Percentiles rank a stretch among this genome's conserved stretches.
phyloP scores from a whole-genome alignment of 2,797 vertebrate genomes.

The Erpetoichthys calabaricus region DNA sequence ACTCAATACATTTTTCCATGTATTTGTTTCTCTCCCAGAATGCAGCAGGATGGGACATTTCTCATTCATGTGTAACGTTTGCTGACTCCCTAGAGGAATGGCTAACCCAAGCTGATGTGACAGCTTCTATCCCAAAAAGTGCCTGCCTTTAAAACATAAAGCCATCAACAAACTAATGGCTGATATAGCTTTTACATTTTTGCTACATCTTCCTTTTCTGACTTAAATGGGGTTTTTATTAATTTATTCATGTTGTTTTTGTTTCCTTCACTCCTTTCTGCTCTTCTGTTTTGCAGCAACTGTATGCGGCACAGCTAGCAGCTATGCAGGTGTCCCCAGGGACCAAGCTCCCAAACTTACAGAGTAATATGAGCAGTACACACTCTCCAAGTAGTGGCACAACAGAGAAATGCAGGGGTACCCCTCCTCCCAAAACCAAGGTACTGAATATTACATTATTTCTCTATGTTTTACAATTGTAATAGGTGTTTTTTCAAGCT shows the following conservation, averaged over 20 bases:
- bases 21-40: conserved; percentile 33
- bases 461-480: no score
- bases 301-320: conserved; percentile 93
- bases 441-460: conserved; percentile 39
- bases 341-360: conserved; percentile 79
- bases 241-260: conserved; percentile 45
- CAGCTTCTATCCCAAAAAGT: conserved; percentile 30
- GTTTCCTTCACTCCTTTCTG: conserved; percentile 11
- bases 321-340: conserved; percentile 96
- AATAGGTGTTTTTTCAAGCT: not conserved
- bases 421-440: conserved; percentile 83
- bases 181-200: conserved; percentile 43
- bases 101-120: conserved; percentile 28
- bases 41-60: conserved; percentile 46
- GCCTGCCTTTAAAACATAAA: conserved; percentile 34
- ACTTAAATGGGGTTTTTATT: conserved; percentile 33
- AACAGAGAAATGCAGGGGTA: conserved; percentile 80
- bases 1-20: conserved; percentile 1
- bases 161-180: conserved; percentile 49
- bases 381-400: conserved; percentile 85
- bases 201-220: conserved; percentile 35
- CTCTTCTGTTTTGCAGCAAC: conserved; percentile 57
- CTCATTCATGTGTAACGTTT: conserved; percentile 47
- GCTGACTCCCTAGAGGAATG: conserved; percentile 41
- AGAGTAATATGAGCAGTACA: conserved; percentile 70